Percentiles rank a stretch among this genome's conserved stretches.
Evolutionary conservation across 2,797 vertebrate genomes (phyloP).

Genomic region (Myiotriccus ornatus): DNA sequence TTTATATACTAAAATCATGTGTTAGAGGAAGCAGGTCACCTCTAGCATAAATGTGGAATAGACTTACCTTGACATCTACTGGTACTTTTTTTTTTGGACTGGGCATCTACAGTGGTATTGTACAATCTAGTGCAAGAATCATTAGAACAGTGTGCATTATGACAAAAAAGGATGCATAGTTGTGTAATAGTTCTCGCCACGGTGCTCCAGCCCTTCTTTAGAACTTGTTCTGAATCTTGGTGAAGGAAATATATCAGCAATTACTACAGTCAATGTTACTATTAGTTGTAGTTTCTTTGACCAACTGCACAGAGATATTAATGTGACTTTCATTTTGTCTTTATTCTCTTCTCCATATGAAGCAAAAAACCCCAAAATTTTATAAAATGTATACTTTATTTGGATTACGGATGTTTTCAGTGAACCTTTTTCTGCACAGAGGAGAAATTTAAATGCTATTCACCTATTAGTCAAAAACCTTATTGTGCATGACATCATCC

Average conservation of each 20-base stretch:
- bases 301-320: not conserved
- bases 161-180: not conserved
- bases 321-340: not conserved
- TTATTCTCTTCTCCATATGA: not conserved
- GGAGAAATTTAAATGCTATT: not conserved
- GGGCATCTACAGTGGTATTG: not conserved
- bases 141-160: not conserved
- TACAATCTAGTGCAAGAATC: not conserved
- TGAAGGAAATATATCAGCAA: not conserved
- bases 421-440: not conserved
- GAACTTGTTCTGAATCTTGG: not conserved
- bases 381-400: not conserved
- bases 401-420: not conserved
- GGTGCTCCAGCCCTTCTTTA: not conserved
- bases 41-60: not conserved
- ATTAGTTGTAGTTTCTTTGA: not conserved
- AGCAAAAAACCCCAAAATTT: not conserved
- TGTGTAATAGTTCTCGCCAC: not conserved
- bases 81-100: not conserved
- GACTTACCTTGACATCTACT: not conserved
- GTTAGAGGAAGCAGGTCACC: not conserved
- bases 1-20: not conserved
- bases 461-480: not conserved
- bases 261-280: not conserved
- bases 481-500: not conserved